Evolutionary conservation across 2,888 invertebrate genomes (phyloP).

Genomic region (Coenonympha arcania): DNA sequence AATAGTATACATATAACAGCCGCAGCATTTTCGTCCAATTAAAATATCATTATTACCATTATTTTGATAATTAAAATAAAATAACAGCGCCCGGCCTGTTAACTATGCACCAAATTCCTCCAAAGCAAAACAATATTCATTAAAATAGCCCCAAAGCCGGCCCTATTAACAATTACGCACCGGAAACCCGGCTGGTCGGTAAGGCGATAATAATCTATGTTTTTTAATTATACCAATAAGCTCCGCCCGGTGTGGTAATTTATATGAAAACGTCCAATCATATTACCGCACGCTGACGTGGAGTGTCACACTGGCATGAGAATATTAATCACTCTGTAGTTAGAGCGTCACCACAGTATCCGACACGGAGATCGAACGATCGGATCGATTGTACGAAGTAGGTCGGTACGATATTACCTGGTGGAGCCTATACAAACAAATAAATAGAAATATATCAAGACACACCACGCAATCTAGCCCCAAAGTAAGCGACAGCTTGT

Average conservation of each 20-base stretch:
- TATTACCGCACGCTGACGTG: constrained; percentile 60
- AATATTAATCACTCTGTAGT: constrained; percentile 59
- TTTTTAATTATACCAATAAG: constrained; percentile 64
- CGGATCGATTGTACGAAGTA: not conserved
- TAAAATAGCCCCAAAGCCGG: constrained; percentile 39
- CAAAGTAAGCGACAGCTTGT: too few species aligned
- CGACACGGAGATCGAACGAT: constrained; percentile 29
- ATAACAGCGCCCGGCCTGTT: constrained; percentile 14
- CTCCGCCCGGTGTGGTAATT: constrained; percentile 59
- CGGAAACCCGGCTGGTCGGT: constrained; percentile 61
- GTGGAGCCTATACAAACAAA: too few species aligned
- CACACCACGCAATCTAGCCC: too few species aligned
- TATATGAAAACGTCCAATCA: constrained; percentile 69
- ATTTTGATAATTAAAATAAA: constrained; percentile 18
- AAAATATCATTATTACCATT: constrained; percentile 12
- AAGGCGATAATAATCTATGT: constrained; percentile 59
- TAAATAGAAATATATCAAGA: too few species aligned
- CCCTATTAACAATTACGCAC: constrained; percentile 51
- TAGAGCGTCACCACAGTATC: constrained; percentile 26
- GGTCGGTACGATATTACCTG: too few species aligned
- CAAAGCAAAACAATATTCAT: constrained; percentile 39
- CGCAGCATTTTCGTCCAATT: constrained; percentile 5
- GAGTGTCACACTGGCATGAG: constrained; percentile 50
- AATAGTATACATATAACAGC: not conserved
- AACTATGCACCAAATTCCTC: constrained; percentile 26